Base-by-base conservation (phyloP, 2,113 vertebrate species). In the Mesoclemmys tuberculata region DNA sequence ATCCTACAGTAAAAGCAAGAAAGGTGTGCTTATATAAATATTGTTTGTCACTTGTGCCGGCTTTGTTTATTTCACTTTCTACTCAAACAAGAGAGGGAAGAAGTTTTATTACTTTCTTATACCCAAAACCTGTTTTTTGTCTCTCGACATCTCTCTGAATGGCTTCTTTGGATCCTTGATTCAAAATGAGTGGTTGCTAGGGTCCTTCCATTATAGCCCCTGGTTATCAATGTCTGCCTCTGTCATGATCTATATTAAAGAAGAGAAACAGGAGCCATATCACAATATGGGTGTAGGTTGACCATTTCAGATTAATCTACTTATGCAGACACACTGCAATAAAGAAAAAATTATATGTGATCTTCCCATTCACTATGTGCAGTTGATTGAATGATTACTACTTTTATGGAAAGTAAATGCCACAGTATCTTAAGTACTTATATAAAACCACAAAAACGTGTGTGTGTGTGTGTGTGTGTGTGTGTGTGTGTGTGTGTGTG, bases 61-160 rank as follows among this genome's bases (percentile, higher is more conserved):
- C 82, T 88, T 87, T 84, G 77, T 93, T 93, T 93, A 81, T 89
- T 96, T 93, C 18, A 51, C 35, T 91, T 94, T 77, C 86, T 16
- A 61, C 90, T 93, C 94, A 75, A 93, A 38, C 48, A 93, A 93
- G 90, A 41, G 89, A 7, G 7, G 3, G 9, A 94, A 41, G 88
- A 31, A 89, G 49, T 41, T 56, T 26, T 8, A 1, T 18, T 52
- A 31, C 5, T 48, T 54, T 58, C 78, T 94, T 86, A 27, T 5
- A 38, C 31, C 12, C 21, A 1, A 89, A 48, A 27, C 64, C 52
- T 44, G 55, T n/a, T 55, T n/a, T 93, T 48, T 8, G 48, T 92
- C 24, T 92, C 71, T 93, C 81, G 82, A 58, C 3, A 21, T 68
- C 80, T 94, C 21, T 78, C 92, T 93, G 81, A 35, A 82, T 48